Conservation (phyloP, 2,797 vertebrate species). For the Garrulus glandarius region DNA sequence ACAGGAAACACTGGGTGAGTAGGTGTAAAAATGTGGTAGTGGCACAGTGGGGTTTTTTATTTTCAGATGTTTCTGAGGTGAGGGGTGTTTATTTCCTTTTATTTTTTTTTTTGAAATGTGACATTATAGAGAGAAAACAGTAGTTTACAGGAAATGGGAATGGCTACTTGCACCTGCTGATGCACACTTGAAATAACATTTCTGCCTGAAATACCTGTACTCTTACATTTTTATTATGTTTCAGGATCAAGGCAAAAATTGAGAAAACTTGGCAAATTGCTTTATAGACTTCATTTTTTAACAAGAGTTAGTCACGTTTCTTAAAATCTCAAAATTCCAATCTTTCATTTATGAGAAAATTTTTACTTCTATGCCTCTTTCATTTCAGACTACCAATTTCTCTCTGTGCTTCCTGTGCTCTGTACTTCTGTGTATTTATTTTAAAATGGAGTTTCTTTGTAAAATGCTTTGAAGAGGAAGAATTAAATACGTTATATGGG, state of each 20-base stretch:
- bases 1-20: background rate
- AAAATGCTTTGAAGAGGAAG: constrained; percentile 42
- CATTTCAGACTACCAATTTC: background rate
- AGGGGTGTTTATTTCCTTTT: background rate
- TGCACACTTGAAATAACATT: background rate
- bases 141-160: background rate
- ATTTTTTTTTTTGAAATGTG: background rate
- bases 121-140: background rate
- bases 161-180: background rate
- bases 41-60: background rate
- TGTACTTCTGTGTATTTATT: constrained; percentile 10
- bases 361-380: background rate
- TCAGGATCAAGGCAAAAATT: background rate
- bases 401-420: background rate
- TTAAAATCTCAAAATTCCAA: background rate
- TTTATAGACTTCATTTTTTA: background rate
- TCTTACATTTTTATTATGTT: background rate
- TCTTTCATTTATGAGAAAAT: background rate
- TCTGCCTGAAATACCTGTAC: background rate
- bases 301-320: background rate
- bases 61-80: background rate
- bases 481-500: constrained; percentile 18
- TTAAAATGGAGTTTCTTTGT: constrained; percentile 17
- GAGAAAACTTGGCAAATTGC: background rate
- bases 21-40: background rate